Base-by-base conservation (phyloP, 2,888 invertebrate genomes). In the Eubasilissa splendida region DNA sequence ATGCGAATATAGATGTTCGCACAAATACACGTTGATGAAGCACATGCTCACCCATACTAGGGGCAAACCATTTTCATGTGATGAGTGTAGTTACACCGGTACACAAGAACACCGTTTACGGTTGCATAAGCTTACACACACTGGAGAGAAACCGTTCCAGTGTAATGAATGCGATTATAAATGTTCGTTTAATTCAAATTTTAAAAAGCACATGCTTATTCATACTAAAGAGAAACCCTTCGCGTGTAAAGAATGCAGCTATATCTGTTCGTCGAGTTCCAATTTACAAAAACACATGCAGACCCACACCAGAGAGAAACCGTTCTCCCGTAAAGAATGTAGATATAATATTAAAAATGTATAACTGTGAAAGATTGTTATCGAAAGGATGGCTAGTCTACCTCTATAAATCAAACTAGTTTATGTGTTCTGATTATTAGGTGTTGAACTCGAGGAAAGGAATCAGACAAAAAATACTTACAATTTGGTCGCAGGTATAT, bases 251-350 rank as follows among this genome's bases (percentile, higher is more conserved):
- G 14, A 60, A 3, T 60, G 60, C 31, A 60, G 8, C 60, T 60
- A 60, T 60, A 22, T 31, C 8, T 60, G 14, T 7, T 22, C 60
- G 42, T 42, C 7, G 3, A 42, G 5, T 31, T 3, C 14, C 9
- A 58, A 58, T 58, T 58, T 58, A 58, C 58, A 58, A 11, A 58
- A 58, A 58, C 58, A 59, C 9, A 59, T 59, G n/a, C 59, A 22
- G n/a, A 59, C 59, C 8, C 59, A 59, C n/a, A 14, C n/a, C 12
- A 59, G 8, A 59, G n/a, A 59, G 12, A 59, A 59, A 59, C 22
- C 22, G 22, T 22, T 22, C 22, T 22, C 22, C 22, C 22, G 22
- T 22, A 22, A 22, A 22, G 22, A 22, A 22, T 22, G 22, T 1
- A 22, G 22, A 22, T 22, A 22, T 22, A 22, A 22, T 22, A 22